These are phyloP conservation scores for Phortica okadai DNA, from an alignment of 2,888 invertebrate species.

Conservation along the genomic window DNA sequence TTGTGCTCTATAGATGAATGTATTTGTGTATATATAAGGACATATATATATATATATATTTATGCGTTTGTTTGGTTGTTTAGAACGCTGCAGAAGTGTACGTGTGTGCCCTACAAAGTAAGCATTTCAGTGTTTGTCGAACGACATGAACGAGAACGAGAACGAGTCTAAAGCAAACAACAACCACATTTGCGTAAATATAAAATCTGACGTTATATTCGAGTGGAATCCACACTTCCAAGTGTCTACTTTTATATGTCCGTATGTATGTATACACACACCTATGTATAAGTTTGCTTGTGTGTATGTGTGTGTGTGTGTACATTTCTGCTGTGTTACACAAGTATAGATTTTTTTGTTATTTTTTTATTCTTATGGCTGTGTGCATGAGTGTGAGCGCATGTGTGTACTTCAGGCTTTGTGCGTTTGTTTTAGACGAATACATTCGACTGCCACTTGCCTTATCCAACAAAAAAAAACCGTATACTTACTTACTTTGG, in stretches of 20 bases:
- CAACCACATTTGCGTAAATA: constrained; percentile 66
- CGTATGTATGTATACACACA: constrained; percentile 33
- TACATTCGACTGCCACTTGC: constrained; percentile 11
- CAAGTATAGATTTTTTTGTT: constrained; percentile 32
- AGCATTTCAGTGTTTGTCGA: constrained; percentile 53
- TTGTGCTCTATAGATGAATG: neutral
- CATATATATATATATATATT: no score
- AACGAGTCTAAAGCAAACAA: constrained; percentile 18
- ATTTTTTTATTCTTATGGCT: neutral
- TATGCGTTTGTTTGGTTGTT: neutral
- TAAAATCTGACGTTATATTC: constrained; percentile 65
- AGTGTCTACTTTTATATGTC: constrained; percentile 13
- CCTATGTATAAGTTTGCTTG: constrained; percentile 13
- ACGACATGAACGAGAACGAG: constrained; percentile 8
- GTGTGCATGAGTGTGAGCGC: neutral
- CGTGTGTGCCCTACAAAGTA: constrained; percentile 58
- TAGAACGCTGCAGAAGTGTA: constrained; percentile 20
- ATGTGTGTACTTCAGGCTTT: constrained; percentile 4
- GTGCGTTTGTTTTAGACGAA: neutral
- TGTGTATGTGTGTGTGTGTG: constrained; percentile 24
- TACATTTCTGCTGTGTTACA: constrained; percentile 55
- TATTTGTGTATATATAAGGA: no score
- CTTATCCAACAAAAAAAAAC: constrained; percentile 11
- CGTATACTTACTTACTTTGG: neutral
- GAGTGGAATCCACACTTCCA: neutral